Base-by-base conservation (phyloP, 2,797 vertebrate genomes). In the Acipenser transmontanus region DNA sequence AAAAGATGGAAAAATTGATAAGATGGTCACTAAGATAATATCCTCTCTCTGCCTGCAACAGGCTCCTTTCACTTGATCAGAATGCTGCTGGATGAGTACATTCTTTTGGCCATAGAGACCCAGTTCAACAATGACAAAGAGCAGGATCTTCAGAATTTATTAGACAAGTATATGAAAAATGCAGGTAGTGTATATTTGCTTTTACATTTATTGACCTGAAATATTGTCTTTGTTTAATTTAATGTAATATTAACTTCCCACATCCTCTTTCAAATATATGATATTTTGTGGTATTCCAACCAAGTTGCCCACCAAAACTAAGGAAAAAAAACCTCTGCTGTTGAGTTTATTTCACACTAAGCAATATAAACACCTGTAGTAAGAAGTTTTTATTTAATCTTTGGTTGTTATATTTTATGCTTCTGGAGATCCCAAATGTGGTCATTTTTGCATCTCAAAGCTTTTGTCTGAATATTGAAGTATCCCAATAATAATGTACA, bases 81-180 rank as follows among this genome's bases (percentile, higher is more conserved):
- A 76, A 99, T 99, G 97, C 90, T 99, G 74, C 77, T 99, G n/a
- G 97, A 99, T 69, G 97, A 99, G 77, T 99, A 99, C 81, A 98
- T 99, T 82, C 89, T 99, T 68, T 72, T 99, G 13, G 95, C 96
- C 63, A 93, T 99, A 83, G 97, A 99, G 82, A 98, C 97, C 9
- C 97, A 99, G 76, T 99, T 99, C 84, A 98, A 98, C 81, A 99
- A 99, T 12, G 93, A 98, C 86, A 98, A 98, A 85, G 97, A 99
- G 78, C 96, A 97, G 81, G 97, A 99, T 68, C 90, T 98, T 76
- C 95, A 97, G 84, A 97, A 93, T 84, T 88, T 98, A 49, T 77
- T 99, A 80, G 96, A 99, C 80, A 97, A 95, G 84, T 98, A 98
- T 72, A 98, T 98, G 97, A 98, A 94, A 77, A 99, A 98, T 78